Percentiles rank a stretch among this genome's conserved stretches.
Evolutionary conservation across 2,797 vertebrate genomes (phyloP).

Genomic region (Sebastes hubbsi): DNA sequence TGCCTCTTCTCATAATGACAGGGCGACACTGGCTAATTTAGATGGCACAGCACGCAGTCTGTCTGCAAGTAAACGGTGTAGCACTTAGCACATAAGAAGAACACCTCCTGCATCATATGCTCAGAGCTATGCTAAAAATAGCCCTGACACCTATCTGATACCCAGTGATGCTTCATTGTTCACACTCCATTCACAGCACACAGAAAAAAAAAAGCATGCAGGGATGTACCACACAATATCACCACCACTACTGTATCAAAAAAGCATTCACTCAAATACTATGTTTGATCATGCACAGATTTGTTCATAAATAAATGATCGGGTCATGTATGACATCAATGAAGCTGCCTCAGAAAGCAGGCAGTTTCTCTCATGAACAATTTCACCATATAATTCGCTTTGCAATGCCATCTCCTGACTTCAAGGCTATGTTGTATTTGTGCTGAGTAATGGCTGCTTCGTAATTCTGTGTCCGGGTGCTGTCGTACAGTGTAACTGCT

Average conservation of each 20-base stretch:
- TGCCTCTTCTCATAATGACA: not conserved
- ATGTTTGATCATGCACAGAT: not conserved
- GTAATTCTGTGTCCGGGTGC: not conserved
- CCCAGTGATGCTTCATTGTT: constrained; percentile 27
- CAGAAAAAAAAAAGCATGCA: not conserved
- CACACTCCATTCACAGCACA: not conserved
- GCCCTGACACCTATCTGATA: constrained; percentile 33
- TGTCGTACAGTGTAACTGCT: not conserved
- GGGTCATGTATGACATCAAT: not conserved
- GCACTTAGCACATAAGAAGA: constrained; percentile 15
- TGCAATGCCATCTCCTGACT: not conserved
- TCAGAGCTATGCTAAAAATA: constrained; percentile 37
- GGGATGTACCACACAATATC: not conserved
- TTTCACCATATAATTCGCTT: not conserved
- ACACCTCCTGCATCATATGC: constrained; percentile 11
- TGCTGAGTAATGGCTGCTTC: not conserved
- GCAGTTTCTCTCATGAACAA: not conserved
- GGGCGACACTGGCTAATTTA: not conserved
- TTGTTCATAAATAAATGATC: not conserved
- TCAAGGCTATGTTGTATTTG: not conserved
- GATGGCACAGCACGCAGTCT: not conserved
- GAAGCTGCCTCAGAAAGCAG: not conserved
- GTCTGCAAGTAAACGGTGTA: not conserved
- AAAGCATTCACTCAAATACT: not conserved
- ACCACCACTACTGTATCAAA: not conserved